phyloP scores from a whole-genome alignment of 2,888 invertebrate genomes.

The Stenodera caucasica region DNA sequence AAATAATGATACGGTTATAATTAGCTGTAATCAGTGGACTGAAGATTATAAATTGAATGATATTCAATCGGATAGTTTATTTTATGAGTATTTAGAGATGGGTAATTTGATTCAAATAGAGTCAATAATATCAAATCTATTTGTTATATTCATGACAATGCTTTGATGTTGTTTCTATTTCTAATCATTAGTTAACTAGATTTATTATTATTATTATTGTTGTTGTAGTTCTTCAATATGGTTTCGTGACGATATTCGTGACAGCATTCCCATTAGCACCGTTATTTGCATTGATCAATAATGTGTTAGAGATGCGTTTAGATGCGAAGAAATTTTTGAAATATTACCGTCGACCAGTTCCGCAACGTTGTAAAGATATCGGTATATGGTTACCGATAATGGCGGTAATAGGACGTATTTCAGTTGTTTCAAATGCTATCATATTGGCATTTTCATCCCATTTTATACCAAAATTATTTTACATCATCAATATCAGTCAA shows the following conservation, averaged over 20 bases:
- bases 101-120: too few relatives aligned
- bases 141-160: conserved; percentile 12
- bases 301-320: conserved; percentile 78
- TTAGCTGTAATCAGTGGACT: conserved; percentile 71
- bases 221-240: conserved; percentile 76
- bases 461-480: conserved; percentile 78
- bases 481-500: conserved; percentile 59
- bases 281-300: conserved; percentile 78
- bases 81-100: conserved; percentile 86
- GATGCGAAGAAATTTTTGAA: conserved; percentile 82
- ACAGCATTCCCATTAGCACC: conserved; percentile 86
- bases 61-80: conserved; percentile 68
- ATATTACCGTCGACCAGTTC: conserved; percentile 73
- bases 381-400: conserved; percentile 80
- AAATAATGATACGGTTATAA: conserved; percentile 51
- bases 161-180: too few relatives aligned
- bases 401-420: conserved; percentile 71
- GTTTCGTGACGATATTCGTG: conserved; percentile 84
- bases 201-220: neutral
- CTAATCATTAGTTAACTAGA: too few relatives aligned
- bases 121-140: too few relatives aligned
- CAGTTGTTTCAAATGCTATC: conserved; percentile 77
- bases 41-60: conserved; percentile 71
- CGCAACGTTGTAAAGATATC: conserved; percentile 72
- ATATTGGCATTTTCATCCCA: conserved; percentile 81